Base-by-base conservation (phyloP, 2,797 vertebrate genomes). In the Notolabrus celidotus region DNA sequence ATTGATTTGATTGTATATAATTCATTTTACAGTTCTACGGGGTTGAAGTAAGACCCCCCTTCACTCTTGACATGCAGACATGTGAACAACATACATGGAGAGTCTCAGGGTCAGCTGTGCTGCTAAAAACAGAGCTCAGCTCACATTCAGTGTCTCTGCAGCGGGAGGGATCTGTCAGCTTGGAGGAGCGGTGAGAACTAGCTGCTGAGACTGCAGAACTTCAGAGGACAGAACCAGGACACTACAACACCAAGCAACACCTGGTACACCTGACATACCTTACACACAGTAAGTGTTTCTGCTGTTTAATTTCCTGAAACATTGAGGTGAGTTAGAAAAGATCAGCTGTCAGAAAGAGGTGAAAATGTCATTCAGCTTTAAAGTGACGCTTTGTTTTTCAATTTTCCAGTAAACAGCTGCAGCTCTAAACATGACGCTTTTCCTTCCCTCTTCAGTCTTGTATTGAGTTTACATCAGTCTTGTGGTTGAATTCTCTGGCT, bases 111-210 rank as follows among this genome's bases (percentile, higher is more conserved):
- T 93, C 92, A 94, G 92, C 93, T 92, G 91, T 84, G 85, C 45
- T 27, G 86, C 93, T 95, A 94, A 93, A 91, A 93, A 94, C 93
- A 94, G 92, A 88, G 59, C 83, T 73, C 74, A 85, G 86, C 83
- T 86, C 85, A 85, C 55, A 62, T 22, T 74, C 29, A 31, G 86
- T 81, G 59, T 77, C 75, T 72, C 83, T 34, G 25, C 33, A 53
- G 72, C 49, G 10, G n/a, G 74, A 63, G 22, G 12, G 55, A 74
- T 67, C 74, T 55, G 77, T 74, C 65, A 53, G 33, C 79, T 58
- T 51, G 25, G 41, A 74, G 71, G 29, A 63, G 47, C 67, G 76
- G 46, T 66, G 56, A 56, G 75, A 67, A 64, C 25, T 76, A 80
- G 56, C 75, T 59, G 71, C 74, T 69, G 81, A 74, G 68, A 51